A percentile compares a stretch with the other conserved stretches of the same genome.
Evolutionary conservation across 2,888 invertebrate species (phyloP).

Genomic region (Limenitis camilla): DNA sequence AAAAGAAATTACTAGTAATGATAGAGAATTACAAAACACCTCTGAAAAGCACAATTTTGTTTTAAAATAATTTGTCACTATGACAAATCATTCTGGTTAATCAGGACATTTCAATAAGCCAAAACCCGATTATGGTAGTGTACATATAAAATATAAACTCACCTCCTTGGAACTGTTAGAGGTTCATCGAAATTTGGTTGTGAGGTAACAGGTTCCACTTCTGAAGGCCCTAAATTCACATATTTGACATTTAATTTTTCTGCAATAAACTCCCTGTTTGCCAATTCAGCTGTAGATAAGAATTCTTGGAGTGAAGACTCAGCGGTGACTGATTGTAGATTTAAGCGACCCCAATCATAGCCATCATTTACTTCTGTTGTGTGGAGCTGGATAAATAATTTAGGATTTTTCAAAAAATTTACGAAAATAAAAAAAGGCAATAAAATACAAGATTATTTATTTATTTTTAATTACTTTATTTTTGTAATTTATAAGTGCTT

Average conservation of each 20-base stretch:
- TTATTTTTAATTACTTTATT: too few species aligned
- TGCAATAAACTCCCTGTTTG: slow-evolving; percentile 93
- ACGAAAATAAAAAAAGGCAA: too few species aligned
- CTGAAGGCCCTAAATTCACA: slow-evolving; percentile 55
- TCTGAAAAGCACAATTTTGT: too few species aligned
- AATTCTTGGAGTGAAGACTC: slow-evolving; percentile 98
- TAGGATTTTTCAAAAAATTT: too few species aligned
- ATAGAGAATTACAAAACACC: too few species aligned
- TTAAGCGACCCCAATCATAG: slow-evolving; percentile 91
- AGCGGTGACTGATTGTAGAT: slow-evolving; percentile 94
- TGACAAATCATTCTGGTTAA: too few species aligned
- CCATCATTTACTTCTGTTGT: slow-evolving; percentile 93
- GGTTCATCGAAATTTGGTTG: slow-evolving; percentile 66
- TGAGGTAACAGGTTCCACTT: slow-evolving; percentile 53
- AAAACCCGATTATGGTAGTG: too few species aligned
- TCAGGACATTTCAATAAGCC: too few species aligned
- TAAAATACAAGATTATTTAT: too few species aligned
- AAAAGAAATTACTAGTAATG: too few species aligned
- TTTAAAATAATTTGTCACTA: too few species aligned
- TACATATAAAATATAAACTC: slow-evolving; percentile 15
- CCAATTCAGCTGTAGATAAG: slow-evolving; percentile 93
- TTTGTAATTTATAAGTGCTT: too few species aligned
- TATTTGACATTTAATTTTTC: slow-evolving; percentile 88
- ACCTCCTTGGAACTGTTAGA: slow-evolving; percentile 84
- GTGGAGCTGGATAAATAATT: slow-evolving; percentile 75